Base-by-base conservation (phyloP, 2,113 vertebrate genomes). In the Pelecanus crispus region DNA sequence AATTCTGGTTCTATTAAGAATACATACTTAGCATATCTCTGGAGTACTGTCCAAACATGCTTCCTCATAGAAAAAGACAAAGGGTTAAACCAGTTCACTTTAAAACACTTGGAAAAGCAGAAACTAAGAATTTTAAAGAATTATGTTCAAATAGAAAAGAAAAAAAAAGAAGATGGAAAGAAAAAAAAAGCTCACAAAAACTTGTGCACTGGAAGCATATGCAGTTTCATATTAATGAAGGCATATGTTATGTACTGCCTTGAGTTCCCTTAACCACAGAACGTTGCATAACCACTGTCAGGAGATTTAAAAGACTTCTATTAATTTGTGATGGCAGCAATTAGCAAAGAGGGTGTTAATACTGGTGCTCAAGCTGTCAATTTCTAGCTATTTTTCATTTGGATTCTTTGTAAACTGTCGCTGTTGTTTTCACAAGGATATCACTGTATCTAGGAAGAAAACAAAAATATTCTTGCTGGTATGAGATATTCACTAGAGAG, bases 221-320 rank as follows among this genome's bases (percentile, higher is more conserved):
- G 97, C 83, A 97, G 94, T 94, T 98, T 96, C 97, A 98, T 98
- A 98, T 98, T 98, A 98, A 98, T 98, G 97, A 96, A 55, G 45
- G 86, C 98, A 98, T 98, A 98, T 98, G 97, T 94, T 98, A 92
- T 89, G 81, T 92, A 95, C 89, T 95, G 96, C 96, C 91, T 97
- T 44, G 22, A 97, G 96, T 97, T 97, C 80, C 58, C 74, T 94
- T 95, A 90, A 96, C 92, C 87, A 96, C 38, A 11, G 85, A 97
- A 97, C 29, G 55, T 97, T 97, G 94, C 95, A 96, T 95, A 98
- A 98, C 94, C 84, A 97, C 94, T 97, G 97, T 98, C 97, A 94
- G 92, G 97, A 97, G 95, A 97, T 86, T 97, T 97, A 94, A 98
- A 98, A 98, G 88, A 8, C 96, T 97, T 95, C 96, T 95, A 96